A percentile compares a stretch with the other conserved stretches of the same genome.
These are phyloP conservation scores for Microtus montanus DNA, from an alignment of 2,113 vertebrate genomes.

Conservation along the genomic window DNA sequence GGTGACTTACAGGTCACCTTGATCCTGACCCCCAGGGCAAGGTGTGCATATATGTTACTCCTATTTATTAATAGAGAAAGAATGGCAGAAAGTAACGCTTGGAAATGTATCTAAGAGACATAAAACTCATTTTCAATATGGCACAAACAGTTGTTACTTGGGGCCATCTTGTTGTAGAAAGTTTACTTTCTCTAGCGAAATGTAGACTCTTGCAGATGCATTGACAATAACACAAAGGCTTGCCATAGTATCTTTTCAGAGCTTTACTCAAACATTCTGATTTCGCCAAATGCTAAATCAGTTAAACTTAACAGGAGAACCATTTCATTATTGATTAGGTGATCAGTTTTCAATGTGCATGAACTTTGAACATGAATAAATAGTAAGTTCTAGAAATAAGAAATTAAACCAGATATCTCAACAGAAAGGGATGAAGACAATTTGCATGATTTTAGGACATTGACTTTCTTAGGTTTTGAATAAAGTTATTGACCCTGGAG, in stretches of 20 bases:
- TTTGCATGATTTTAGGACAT: neutral
- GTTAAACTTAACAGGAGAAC: constrained; percentile 41
- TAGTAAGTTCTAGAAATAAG: constrained; percentile 52
- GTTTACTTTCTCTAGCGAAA: constrained; percentile 27
- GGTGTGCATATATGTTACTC: neutral
- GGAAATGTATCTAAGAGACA: neutral
- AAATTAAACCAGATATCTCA: constrained; percentile 44
- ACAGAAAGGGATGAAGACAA: constrained; percentile 18
- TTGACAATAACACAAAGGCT: constrained; percentile 11
- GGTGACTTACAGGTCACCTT: neutral
- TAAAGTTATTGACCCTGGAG: neutral
- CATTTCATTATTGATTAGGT: constrained; percentile 43
- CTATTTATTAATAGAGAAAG: neutral
- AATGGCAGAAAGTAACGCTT: constrained; percentile 12
- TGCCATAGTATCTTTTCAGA: neutral
- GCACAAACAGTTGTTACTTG: constrained; percentile 23
- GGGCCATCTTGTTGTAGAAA: neutral
- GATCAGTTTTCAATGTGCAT: constrained; percentile 63
- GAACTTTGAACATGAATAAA: constrained; percentile 48
- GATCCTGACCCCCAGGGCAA: neutral
- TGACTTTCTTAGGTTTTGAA: neutral
- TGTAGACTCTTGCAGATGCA: neutral
- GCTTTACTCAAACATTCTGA: constrained; percentile 7
- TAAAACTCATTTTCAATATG: constrained; percentile 25
- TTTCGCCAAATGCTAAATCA: constrained; percentile 50